phyloP scores from a whole-genome alignment of 2,888 invertebrate species.

The Zhengitettix transpicula region DNA sequence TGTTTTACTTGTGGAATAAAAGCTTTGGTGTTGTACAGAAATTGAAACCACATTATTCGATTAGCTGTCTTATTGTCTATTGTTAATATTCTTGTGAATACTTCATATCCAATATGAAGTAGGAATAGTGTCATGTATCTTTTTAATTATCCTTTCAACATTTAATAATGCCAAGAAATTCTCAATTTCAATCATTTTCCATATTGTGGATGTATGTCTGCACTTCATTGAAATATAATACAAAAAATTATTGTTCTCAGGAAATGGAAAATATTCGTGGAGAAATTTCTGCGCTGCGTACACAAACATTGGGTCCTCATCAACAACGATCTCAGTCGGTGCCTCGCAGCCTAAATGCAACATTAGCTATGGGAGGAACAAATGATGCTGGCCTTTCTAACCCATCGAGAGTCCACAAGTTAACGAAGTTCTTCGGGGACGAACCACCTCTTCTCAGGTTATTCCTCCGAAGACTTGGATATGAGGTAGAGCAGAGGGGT shows the following conservation, averaged over 20 bases:
- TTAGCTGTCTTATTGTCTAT: too few species aligned
- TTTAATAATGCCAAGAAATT: too few species aligned
- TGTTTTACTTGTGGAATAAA: too few species aligned
- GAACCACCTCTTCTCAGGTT: conserved; percentile 80
- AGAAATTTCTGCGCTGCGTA: conserved; percentile 57
- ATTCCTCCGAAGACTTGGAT: conserved; percentile 79
- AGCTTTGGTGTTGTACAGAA: too few species aligned
- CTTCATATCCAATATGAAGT: too few species aligned
- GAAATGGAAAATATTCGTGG: conserved; percentile 76
- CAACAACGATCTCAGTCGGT: conserved; percentile 45
- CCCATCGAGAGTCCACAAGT: conserved; percentile 69
- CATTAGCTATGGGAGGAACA: conserved; percentile 7
- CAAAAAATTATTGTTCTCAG: conserved; percentile 24
- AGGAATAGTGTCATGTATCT: too few species aligned
- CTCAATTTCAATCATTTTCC: too few species aligned
- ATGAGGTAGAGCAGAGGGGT: conserved; percentile 46
- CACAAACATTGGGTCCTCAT: conserved; percentile 36
- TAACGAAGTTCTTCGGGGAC: conserved; percentile 87
- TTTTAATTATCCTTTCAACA: too few species aligned
- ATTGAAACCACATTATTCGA: too few species aligned
- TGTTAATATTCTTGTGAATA: too few species aligned
- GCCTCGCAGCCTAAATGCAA: conserved; percentile 26
- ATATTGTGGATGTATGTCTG: too few species aligned
- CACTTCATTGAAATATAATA: too few species aligned
- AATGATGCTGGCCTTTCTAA: conserved; percentile 52